phyloP scores from a whole-genome alignment of 2,113 vertebrate genomes.

The Bubo blakistoni region DNA sequence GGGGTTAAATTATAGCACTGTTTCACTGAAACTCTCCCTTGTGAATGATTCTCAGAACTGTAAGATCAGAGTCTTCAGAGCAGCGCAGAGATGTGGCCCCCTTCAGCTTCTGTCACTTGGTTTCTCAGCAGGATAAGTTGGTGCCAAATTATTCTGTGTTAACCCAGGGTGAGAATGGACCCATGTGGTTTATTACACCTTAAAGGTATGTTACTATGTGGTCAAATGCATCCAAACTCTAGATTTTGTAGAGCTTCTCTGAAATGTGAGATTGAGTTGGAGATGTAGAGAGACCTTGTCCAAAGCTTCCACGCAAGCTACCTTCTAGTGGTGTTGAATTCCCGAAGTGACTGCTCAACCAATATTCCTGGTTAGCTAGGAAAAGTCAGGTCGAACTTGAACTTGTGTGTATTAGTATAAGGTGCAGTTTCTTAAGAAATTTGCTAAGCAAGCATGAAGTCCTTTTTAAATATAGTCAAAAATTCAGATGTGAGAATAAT shows the following conservation, averaged over 20 bases:
- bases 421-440: not conserved
- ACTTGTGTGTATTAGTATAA: not conserved
- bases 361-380: not conserved
- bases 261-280: not conserved
- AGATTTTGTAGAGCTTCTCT: not conserved
- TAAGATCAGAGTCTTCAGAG: not conserved
- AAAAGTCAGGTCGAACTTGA: not conserved
- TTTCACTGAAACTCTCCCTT: not conserved
- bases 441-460: conserved; percentile 10
- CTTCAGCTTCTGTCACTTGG: not conserved
- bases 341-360: not conserved
- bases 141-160: not conserved
- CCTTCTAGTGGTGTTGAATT: not conserved
- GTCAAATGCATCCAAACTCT: not conserved
- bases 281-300: not conserved
- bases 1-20: not conserved
- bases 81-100: not conserved
- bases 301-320: not conserved
- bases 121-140: not conserved
- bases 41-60: not conserved
- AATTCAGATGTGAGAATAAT: not conserved
- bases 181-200: not conserved
- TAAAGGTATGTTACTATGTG: not conserved
- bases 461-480: not conserved
- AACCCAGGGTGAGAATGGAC: not conserved